Conservation (phyloP, 2,888 invertebrate species). For the Gastracanthus pulcherrimus region DNA sequence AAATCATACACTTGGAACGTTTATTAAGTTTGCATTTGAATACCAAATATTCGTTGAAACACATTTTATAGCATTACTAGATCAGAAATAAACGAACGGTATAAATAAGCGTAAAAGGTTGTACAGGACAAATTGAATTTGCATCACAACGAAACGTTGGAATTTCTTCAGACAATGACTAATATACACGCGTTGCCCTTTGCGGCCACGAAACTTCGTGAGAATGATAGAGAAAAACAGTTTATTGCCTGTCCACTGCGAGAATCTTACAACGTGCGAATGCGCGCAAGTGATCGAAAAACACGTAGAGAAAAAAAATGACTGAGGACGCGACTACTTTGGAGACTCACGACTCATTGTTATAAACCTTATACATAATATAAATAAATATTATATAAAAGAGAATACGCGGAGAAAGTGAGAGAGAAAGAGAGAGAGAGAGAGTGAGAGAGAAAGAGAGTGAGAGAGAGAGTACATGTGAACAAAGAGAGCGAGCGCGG, state of each 20-base stretch:
- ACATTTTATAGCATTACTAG: background rate
- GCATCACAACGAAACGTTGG: slow-evolving; percentile 50
- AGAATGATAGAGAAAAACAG: background rate
- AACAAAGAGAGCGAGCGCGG: background rate
- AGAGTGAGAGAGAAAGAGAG: background rate
- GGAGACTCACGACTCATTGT: slow-evolving; percentile 29
- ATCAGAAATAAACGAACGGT: background rate
- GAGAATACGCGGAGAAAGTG: slow-evolving; percentile 9
- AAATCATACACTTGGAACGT: no score
- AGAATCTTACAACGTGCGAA: slow-evolving; percentile 22
- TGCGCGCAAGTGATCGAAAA: background rate
- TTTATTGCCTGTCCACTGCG: background rate
- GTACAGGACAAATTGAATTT: slow-evolving; percentile 18
- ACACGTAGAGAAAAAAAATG: slow-evolving; percentile 22
- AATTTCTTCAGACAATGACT: slow-evolving; percentile 33
- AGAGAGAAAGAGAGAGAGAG: slow-evolving; percentile 29
- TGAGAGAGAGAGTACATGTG: background rate
- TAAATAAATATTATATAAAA: slow-evolving; percentile 9
- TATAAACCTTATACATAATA: slow-evolving; percentile 36
- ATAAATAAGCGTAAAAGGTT: slow-evolving; percentile 45
- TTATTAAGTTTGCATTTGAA: no score
- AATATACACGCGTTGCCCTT: background rate
- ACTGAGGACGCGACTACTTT: slow-evolving; percentile 39
- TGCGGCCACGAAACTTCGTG: background rate
- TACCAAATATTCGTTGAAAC: no score